A percentile compares a stretch with the other conserved stretches of the same genome.
Conservation (phyloP, 2,113 vertebrate genomes). For the Oncorhynchus gorbuscha region DNA sequence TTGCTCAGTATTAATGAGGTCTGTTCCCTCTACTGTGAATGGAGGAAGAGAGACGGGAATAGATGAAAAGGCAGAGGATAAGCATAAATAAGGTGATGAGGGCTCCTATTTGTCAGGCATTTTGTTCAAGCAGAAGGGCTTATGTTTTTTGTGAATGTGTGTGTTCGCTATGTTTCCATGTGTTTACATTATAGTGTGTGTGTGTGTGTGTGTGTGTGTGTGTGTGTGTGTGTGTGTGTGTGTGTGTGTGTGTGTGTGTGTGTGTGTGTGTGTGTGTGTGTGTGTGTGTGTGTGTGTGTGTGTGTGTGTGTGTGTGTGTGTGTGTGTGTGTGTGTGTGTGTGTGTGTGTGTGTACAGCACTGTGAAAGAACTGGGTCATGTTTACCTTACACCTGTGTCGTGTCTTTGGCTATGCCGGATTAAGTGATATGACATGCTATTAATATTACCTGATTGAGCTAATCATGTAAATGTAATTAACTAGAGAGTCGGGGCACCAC, state of each 20-base stretch:
- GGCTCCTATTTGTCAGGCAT: no score
- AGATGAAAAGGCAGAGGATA: neutral
- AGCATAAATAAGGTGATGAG: neutral
- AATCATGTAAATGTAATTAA: no score
- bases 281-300: constrained; percentile 29
- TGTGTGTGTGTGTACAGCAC: constrained; percentile 7
- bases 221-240: constrained; percentile 29
- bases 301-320: constrained; percentile 29
- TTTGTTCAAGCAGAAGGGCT: neutral
- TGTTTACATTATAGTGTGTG: constrained; percentile 17
- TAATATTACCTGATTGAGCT: no score
- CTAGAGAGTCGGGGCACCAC: no score
- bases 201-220: constrained; percentile 29
- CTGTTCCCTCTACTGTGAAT: no score
- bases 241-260: constrained; percentile 12
- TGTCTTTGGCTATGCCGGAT: no score
- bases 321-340: constrained; percentile 20
- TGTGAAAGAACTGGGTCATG: constrained; percentile 46
- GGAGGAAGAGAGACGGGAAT: neutral
- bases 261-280: constrained; percentile 16
- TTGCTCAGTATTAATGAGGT: no score
- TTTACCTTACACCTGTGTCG: constrained; percentile 39
- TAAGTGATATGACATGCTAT: no score
- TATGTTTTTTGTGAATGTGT: neutral
- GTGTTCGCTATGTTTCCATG: neutral